phyloP scores from a whole-genome alignment of 2,797 vertebrate species.

The Lepus oiostolus region DNA sequence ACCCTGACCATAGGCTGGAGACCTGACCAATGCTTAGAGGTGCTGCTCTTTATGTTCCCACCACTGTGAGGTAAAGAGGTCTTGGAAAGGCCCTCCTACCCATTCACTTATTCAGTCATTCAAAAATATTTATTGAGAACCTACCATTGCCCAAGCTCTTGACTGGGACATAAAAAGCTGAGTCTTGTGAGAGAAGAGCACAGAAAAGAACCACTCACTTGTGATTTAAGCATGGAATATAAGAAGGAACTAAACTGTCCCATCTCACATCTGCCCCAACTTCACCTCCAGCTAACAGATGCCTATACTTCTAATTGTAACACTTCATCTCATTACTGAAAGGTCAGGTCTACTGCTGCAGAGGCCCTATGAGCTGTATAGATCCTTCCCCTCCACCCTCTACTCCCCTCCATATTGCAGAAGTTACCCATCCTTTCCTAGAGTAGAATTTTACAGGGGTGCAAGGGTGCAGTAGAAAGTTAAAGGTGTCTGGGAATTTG shows the following conservation, averaged over 20 bases:
- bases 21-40: background rate
- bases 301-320: background rate
- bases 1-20: background rate
- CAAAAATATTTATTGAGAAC: slow-evolving; percentile 26
- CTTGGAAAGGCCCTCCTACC: background rate
- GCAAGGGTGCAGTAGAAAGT: background rate
- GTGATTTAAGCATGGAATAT: slow-evolving; percentile 50
- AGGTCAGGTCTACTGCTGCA: background rate
- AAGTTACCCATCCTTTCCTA: background rate
- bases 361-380: background rate
- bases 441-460: background rate
- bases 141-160: background rate
- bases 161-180: slow-evolving; percentile 7
- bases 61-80: background rate
- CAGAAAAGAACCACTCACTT: background rate
- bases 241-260: background rate
- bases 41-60: background rate
- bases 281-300: slow-evolving; percentile 15
- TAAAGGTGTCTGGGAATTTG: background rate
- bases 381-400: background rate
- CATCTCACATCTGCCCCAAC: background rate
- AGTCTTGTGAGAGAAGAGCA: background rate
- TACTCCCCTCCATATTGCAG: background rate
- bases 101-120: slow-evolving; percentile 8
- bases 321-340: slow-evolving; percentile 23